These are phyloP conservation scores for Montipora sp. DNA, from an alignment of 64 coral and sea anemone species.

Conservation along the genomic window DNA sequence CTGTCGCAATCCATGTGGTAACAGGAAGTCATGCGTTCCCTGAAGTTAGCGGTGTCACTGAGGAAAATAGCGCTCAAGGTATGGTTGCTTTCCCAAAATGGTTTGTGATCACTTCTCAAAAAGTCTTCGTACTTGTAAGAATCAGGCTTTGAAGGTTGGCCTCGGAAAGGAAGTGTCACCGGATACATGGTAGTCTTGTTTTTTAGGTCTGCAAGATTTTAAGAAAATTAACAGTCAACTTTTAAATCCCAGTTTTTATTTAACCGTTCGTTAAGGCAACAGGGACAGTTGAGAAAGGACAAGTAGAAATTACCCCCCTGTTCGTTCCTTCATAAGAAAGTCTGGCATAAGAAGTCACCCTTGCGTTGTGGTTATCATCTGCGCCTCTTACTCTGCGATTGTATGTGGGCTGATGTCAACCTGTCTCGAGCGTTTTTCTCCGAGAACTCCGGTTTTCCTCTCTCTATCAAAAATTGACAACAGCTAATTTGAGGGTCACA, in stretches of 20 bases:
- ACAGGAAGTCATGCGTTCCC: constrained; percentile 48
- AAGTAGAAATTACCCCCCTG: background rate
- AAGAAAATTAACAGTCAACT: background rate
- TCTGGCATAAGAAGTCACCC: too few species aligned
- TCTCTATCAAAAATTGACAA: too few species aligned
- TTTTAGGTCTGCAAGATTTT: background rate
- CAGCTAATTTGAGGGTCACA: too few species aligned
- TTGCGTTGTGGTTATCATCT: too few species aligned
- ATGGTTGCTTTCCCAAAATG: constrained; percentile 6
- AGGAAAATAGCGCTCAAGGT: constrained; percentile 46
- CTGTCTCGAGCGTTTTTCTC: too few species aligned
- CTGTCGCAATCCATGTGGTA: constrained; percentile 61
- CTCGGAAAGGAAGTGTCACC: constrained; percentile 57
- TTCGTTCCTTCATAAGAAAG: too few species aligned
- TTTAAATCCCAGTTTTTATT: too few species aligned
- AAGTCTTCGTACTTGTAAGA: background rate
- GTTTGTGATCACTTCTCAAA: constrained; percentile 60
- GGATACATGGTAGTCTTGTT: constrained; percentile 13
- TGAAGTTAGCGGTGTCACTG: constrained; percentile 58
- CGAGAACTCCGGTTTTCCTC: too few species aligned
- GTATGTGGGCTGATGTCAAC: too few species aligned
- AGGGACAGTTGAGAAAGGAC: background rate
- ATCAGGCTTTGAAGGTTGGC: background rate
- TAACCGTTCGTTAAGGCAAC: too few species aligned
- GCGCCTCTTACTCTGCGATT: too few species aligned